A percentile compares a stretch with the other conserved stretches of the same genome.
phyloP scores from a whole-genome alignment of 2,797 vertebrate genomes.

The Denticeps clupeoides region DNA sequence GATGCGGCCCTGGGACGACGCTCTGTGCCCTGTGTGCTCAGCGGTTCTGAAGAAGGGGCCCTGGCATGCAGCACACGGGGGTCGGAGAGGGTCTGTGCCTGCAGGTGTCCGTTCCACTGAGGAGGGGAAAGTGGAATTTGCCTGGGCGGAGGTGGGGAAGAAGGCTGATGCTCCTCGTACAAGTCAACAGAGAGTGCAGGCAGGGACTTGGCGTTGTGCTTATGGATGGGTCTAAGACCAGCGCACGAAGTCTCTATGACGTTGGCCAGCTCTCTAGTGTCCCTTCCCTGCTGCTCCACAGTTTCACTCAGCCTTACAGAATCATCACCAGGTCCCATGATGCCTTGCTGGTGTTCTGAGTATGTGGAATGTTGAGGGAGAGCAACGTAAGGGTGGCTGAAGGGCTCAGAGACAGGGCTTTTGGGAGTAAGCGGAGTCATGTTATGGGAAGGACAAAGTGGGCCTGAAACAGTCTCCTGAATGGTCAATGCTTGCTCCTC shows the following conservation, averaged over 20 bases:
- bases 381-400: constrained; percentile 21
- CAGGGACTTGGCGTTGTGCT: constrained; percentile 21
- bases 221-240: constrained; percentile 20
- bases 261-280: constrained; percentile 1
- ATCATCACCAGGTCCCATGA: constrained; percentile 5
- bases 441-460: constrained; percentile 48
- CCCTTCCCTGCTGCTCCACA: constrained; percentile 1
- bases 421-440: constrained; percentile 52
- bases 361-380: background rate
- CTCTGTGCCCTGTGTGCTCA: constrained; percentile 9
- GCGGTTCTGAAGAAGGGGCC: constrained; percentile 9
- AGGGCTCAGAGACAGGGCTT: constrained; percentile 37
- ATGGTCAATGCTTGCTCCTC: constrained; percentile 55
- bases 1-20: background rate
- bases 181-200: constrained; percentile 29
- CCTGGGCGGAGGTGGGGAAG: constrained; percentile 4
- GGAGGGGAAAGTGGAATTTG: constrained; percentile 2
- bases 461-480: constrained; percentile 58
- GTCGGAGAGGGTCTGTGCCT: constrained; percentile 4
- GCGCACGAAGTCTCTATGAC: constrained; percentile 11
- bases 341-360: background rate
- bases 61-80: background rate
- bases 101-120: constrained; percentile 4
- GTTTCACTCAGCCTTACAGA: background rate
- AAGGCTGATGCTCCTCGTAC: constrained; percentile 12